Evolutionary conservation across 2,113 vertebrate genomes (phyloP).

Genomic region (Lophius piscatorius): DNA sequence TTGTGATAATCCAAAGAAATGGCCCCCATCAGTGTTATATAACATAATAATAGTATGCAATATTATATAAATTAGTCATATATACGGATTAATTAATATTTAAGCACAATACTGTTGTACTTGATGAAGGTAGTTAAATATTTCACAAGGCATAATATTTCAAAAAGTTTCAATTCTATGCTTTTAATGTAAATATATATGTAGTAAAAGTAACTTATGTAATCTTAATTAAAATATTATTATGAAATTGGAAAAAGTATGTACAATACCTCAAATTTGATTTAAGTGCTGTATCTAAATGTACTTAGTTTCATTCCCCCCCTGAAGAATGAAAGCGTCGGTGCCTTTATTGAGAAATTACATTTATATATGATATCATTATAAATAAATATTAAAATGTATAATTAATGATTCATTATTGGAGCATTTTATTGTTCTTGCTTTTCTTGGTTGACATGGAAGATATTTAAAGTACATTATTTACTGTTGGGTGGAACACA

Average conservation of each 20-base stretch:
- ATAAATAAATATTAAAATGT: no score
- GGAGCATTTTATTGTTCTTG: slow-evolving; percentile 12
- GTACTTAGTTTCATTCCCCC: background rate
- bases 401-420: slow-evolving; percentile 11
- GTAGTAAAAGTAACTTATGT: no score
- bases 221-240: no score
- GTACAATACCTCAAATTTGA: background rate
- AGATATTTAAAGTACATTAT: slow-evolving; percentile 10
- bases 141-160: background rate
- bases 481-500: slow-evolving; percentile 1
- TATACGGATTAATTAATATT: background rate
- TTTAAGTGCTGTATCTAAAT: background rate
- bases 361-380: no score
- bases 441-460: background rate
- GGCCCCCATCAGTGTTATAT: background rate
- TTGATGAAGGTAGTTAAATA: background rate
- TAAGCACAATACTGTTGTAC: background rate
- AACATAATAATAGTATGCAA: background rate
- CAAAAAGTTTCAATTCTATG: background rate
- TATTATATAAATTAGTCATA: background rate
- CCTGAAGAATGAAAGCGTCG: background rate
- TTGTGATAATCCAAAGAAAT: background rate
- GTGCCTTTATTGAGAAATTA: no score
- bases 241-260: no score
- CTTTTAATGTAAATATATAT: no score